These are phyloP conservation scores for Rachycentron canadum DNA, from an alignment of 2,797 vertebrate genomes.

Conservation along the genomic window DNA sequence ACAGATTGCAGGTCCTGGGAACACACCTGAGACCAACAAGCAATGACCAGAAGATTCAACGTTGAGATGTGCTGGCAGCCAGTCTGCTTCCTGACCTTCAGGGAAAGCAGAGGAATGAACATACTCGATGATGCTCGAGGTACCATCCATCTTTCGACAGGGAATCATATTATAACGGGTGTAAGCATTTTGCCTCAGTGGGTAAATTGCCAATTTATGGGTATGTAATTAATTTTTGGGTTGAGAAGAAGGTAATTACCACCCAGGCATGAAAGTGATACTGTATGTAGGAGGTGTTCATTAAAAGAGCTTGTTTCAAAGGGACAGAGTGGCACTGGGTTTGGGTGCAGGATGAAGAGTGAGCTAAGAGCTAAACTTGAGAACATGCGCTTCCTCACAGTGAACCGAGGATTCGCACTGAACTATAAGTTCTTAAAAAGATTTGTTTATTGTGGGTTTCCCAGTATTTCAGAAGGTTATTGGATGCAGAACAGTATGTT, in stretches of 20 bases:
- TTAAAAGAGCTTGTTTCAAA: slow-evolving; percentile 54
- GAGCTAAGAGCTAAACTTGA: slow-evolving; percentile 3
- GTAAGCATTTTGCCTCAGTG: slow-evolving; percentile 65
- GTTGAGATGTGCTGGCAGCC: slow-evolving; percentile 40
- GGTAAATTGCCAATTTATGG: slow-evolving; percentile 78
- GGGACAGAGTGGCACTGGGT: slow-evolving; percentile 32
- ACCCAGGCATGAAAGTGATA: slow-evolving; percentile 77
- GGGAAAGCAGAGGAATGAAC: slow-evolving; percentile 41
- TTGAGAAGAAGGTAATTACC: slow-evolving; percentile 78
- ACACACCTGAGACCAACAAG: slow-evolving; percentile 65
- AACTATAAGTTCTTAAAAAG: background rate
- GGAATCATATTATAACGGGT: slow-evolving; percentile 66
- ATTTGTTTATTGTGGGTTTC: background rate
- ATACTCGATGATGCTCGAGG: slow-evolving; percentile 51
- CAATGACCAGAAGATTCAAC: slow-evolving; percentile 33
- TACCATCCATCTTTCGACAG: slow-evolving; percentile 67
- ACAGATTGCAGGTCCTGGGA: slow-evolving; percentile 49
- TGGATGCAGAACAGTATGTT: background rate
- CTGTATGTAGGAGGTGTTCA: slow-evolving; percentile 61
- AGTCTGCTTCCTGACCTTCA: slow-evolving; percentile 69
- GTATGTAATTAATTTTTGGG: slow-evolving; percentile 79
- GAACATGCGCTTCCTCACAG: background rate
- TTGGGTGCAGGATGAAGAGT: background rate
- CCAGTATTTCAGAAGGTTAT: background rate
- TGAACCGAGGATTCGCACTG: background rate